A percentile compares a stretch with the other conserved stretches of the same genome.
Evolutionary conservation across 2,113 vertebrate genomes (phyloP).

Genomic region (Eulemur rufifrons): DNA sequence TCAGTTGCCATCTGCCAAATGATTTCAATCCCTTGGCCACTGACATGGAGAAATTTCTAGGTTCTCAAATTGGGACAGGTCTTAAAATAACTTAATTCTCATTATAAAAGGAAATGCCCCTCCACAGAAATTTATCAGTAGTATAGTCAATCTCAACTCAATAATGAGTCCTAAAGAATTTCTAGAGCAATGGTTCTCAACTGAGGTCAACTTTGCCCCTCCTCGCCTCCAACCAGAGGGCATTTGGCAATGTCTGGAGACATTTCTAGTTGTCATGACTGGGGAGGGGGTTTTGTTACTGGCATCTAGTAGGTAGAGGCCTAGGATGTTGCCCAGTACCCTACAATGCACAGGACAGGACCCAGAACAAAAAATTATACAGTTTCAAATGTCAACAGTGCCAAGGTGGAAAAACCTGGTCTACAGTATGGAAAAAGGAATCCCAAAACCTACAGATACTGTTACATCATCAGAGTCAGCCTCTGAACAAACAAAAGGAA

Average conservation of each 20-base stretch:
- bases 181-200: not conserved
- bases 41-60: conserved; percentile 48
- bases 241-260: not conserved
- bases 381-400: not conserved
- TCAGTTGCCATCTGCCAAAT: conserved; percentile 12
- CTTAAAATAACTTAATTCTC: conserved; percentile 3
- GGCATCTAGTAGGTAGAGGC: not conserved
- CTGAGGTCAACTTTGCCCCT: not conserved
- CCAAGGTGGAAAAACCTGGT: not conserved
- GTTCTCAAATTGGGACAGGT: not conserved
- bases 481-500: conserved; percentile 17
- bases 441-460: not conserved
- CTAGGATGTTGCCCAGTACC: not conserved
- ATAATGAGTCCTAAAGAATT: not conserved
- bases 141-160: not conserved
- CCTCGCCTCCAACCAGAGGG: not conserved
- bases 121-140: not conserved
- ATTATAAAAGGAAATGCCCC: not conserved
- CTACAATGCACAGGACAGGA: not conserved
- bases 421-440: not conserved
- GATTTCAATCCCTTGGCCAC: not conserved
- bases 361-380: not conserved
- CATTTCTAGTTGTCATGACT: not conserved
- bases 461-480: not conserved
- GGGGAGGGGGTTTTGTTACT: not conserved